Base-by-base conservation (phyloP, 2,888 invertebrate species). In the Ophion ventricosus region DNA sequence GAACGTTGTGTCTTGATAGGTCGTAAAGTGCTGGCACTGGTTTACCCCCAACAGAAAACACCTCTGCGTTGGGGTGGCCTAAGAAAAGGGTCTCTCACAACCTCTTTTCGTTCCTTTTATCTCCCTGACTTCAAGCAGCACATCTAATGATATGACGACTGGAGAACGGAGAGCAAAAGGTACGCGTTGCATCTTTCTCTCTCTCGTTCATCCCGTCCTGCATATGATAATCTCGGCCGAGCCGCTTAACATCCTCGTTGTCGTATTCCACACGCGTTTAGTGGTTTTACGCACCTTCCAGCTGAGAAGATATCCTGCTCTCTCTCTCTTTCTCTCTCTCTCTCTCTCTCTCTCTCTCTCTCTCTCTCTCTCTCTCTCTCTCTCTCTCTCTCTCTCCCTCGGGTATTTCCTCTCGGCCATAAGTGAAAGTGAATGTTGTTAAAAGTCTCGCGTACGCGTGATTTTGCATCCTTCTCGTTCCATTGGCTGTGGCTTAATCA, bases 181-280 rank as follows among this genome's bases (percentile, higher is more conserved):
- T 29, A 72, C 29, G n/a, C 56, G 57, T 57, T 29, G 63, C 17
- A 29, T 35, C 35, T 35, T n/a, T 35, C 69, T 69, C n/a, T 63
- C n/a, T 26, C 8, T 29, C 63, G 49, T 40, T 49, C 49, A n/a
- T 23, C 40, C 74, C 57, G 40, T 56, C 40, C 35, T 29, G 29
- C 67, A 61, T 49, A 67, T 67, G 78, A 83, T 83, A 79, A 83
- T 83, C 83, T 83, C 79, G 26, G 63, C 64, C 79, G 77, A 74
- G 83, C 79, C 66, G 79, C 75, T 83, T 75, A 83, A 72, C 75
- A 83, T 79, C 73, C 75, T 79, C 83, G 83, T 79, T 75, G 83
- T 83, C 83, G 79, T 83, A 79, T 83, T 83, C 83, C 75, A 61
- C 66, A 69, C 57, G 70, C 75, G 83, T 83, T 83, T 83, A 83